These are phyloP conservation scores for Turritopsis rubra DNA, from an alignment of 30 jellyfish, hydroid and myxozoan genomes.

Conservation along the genomic window DNA sequence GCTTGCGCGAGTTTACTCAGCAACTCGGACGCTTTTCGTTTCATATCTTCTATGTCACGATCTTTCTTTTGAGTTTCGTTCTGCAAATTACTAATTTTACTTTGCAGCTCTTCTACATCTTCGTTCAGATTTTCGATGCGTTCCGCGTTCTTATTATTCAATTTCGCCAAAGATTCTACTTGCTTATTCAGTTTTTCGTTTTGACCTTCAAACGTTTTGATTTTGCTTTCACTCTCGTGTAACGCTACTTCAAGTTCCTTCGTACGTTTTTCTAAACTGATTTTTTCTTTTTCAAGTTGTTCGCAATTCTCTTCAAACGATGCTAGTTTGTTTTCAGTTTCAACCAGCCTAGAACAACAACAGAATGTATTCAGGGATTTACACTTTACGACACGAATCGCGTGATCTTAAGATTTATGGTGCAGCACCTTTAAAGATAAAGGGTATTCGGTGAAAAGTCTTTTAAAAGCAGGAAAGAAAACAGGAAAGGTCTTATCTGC, in stretches of 20 bases:
- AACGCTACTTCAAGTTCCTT: not conserved
- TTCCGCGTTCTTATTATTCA: not conserved
- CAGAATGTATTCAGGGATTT: not conserved
- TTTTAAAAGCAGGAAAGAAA: no score
- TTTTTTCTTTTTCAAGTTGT: not conserved
- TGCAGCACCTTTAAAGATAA: no score
- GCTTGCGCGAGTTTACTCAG: not conserved
- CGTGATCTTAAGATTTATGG: no score
- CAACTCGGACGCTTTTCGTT: not conserved
- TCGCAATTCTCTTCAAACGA: not conserved
- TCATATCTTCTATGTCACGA: not conserved
- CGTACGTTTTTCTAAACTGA: not conserved
- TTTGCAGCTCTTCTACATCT: not conserved
- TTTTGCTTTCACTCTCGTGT: not conserved
- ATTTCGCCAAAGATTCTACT: not conserved
- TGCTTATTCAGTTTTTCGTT: not conserved
- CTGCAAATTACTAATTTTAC: not conserved
- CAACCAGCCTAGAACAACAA: constrained; percentile 3
- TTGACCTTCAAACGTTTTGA: not conserved
- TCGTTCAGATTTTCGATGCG: not conserved
- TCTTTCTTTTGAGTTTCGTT: not conserved
- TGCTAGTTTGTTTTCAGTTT: constrained; percentile 24
- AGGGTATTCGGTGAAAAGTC: no score
- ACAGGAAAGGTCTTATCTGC: no score
- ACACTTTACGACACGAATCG: no score